Percentiles rank a stretch among this genome's conserved stretches.
phyloP scores from a whole-genome alignment of 2,888 invertebrate genomes.

The Thera britannica region DNA sequence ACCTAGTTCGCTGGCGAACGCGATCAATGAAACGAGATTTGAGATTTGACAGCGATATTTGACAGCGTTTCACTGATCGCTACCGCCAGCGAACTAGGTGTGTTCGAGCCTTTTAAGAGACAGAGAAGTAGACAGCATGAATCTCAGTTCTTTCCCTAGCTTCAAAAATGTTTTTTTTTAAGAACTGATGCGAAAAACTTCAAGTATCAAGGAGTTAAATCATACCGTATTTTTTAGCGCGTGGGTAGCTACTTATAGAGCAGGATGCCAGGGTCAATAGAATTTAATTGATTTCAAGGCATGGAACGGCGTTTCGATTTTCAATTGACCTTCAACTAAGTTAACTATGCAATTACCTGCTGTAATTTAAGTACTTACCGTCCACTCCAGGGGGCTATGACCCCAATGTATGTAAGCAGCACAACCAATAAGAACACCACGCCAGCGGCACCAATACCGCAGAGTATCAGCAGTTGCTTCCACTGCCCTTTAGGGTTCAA shows the following conservation, averaged over 20 bases:
- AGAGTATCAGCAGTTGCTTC: slow-evolving; percentile 92
- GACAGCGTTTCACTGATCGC: too few species aligned
- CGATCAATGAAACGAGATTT: too few species aligned
- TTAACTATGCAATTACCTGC: background rate
- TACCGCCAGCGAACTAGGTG: too few species aligned
- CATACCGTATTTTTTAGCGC: background rate
- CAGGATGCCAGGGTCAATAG: background rate
- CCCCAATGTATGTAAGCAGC: slow-evolving; percentile 95
- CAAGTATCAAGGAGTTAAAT: background rate
- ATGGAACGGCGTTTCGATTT: background rate
- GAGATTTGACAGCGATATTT: too few species aligned
- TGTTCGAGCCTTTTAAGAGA: too few species aligned
- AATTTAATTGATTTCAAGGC: background rate
- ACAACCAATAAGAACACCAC: slow-evolving; percentile 94
- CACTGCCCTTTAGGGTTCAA: slow-evolving; percentile 95
- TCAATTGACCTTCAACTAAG: background rate
- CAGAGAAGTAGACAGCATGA: too few species aligned
- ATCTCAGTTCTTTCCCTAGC: too few species aligned
- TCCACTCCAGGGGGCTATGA: slow-evolving; percentile 98
- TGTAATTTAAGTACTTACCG: slow-evolving; percentile 69
- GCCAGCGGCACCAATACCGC: slow-evolving; percentile 90
- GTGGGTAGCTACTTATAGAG: background rate
- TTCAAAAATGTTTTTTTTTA: too few species aligned
- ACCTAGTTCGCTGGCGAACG: too few species aligned
- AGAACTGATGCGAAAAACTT: background rate